These are phyloP conservation scores for Adrianichthys oophorus DNA, from an alignment of 2,797 vertebrate species.

Conservation along the genomic window DNA sequence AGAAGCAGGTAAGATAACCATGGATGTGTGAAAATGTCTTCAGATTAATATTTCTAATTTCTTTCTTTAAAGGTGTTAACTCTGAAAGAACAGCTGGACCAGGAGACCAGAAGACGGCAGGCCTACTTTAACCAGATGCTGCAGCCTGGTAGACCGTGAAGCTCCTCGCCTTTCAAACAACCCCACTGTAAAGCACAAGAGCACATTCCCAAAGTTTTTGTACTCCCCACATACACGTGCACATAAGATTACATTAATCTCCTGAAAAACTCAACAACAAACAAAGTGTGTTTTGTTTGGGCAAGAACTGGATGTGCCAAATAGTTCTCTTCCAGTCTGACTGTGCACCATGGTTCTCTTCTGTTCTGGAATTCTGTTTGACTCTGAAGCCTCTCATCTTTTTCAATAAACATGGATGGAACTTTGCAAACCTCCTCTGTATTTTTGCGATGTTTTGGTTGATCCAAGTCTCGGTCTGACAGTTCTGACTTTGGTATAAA, in stretches of 20 bases:
- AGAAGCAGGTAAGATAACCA: slow-evolving; percentile 74
- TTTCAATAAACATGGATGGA: slow-evolving; percentile 52
- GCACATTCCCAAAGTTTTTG: slow-evolving; percentile 39
- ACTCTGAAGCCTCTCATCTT: slow-evolving; percentile 28
- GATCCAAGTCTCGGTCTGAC: no score
- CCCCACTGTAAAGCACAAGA: slow-evolving; percentile 40
- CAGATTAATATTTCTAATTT: not conserved
- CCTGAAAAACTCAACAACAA: slow-evolving; percentile 75
- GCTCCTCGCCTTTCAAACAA: slow-evolving; percentile 45
- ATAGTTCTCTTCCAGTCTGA: slow-evolving; percentile 69
- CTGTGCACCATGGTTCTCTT: slow-evolving; percentile 39
- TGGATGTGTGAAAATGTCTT: not conserved
- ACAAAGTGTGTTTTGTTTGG: slow-evolving; percentile 78
- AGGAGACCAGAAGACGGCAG: slow-evolving; percentile 67
- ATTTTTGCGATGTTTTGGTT: no score
- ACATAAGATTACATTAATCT: slow-evolving; percentile 74
- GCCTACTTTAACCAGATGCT: slow-evolving; percentile 68
- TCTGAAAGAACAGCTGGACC: slow-evolving; percentile 79
- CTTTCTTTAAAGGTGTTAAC: slow-evolving; percentile 68
- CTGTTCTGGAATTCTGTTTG: slow-evolving; percentile 1
- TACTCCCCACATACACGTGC: slow-evolving; percentile 58
- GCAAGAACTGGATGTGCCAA: slow-evolving; percentile 69
- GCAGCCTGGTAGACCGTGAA: slow-evolving; percentile 51
- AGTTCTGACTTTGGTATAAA: no score
- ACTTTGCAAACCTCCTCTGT: slow-evolving; percentile 10